A percentile compares a stretch with the other conserved stretches of the same genome.
These are phyloP conservation scores for Emydocephalus ijimae DNA, from an alignment of 2,113 vertebrate genomes.

Conservation along the genomic window DNA sequence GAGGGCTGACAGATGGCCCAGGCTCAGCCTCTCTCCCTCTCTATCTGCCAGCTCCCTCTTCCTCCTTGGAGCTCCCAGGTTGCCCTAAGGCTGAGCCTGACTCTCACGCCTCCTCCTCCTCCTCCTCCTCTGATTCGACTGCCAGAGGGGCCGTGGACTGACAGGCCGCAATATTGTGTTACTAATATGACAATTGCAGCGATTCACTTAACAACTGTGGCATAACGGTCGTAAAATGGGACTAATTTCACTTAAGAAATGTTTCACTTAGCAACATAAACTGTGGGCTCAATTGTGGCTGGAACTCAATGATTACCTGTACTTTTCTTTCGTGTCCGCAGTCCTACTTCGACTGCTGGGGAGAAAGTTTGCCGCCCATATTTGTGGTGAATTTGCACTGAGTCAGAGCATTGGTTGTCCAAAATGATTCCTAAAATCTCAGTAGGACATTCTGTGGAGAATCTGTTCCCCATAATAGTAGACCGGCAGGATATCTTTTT, in stretches of 20 bases:
- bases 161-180: background rate
- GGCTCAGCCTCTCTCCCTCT: too few species aligned
- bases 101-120: too few species aligned
- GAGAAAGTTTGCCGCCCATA: background rate
- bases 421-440: background rate
- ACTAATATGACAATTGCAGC: background rate
- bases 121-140: too few species aligned
- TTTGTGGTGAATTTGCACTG: background rate
- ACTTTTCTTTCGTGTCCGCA: background rate
- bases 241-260: background rate
- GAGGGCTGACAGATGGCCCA: too few species aligned
- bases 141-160: too few species aligned
- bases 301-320: background rate
- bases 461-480: background rate
- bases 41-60: too few species aligned
- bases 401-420: background rate
- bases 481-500: background rate
- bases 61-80: too few species aligned
- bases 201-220: background rate
- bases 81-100: too few species aligned
- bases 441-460: background rate
- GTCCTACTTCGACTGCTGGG: background rate
- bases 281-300: background rate
- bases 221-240: background rate
- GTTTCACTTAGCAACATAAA: background rate